These are phyloP conservation scores for Pangasianodon hypophthalmus DNA, from an alignment of 2,113 vertebrate species.

Conservation along the genomic window DNA sequence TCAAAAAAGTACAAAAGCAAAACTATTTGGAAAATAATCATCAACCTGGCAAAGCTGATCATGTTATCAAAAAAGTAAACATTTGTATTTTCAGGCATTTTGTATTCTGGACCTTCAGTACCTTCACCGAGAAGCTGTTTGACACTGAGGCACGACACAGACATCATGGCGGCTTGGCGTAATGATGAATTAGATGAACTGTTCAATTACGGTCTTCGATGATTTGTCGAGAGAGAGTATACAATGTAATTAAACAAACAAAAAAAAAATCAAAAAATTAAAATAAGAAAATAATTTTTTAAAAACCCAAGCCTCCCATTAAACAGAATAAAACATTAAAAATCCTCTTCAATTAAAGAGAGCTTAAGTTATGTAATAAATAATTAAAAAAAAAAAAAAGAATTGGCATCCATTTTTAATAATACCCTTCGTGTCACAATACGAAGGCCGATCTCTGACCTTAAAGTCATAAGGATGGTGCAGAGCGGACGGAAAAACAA, in stretches of 20 bases:
- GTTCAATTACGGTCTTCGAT: neutral
- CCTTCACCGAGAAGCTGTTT: constrained; percentile 6
- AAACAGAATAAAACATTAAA: constrained; percentile 39
- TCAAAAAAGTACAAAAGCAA: constrained; percentile 30
- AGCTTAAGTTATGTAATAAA: constrained; percentile 69
- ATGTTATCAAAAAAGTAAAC: constrained; percentile 31
- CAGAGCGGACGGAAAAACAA: constrained; percentile 34
- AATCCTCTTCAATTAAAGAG: constrained; percentile 21
- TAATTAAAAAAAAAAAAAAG: constrained; percentile 58
- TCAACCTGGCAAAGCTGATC: constrained; percentile 21
- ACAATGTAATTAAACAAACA: neutral
- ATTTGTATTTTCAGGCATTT: constrained; percentile 6
- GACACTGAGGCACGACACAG: neutral
- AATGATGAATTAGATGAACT: neutral
- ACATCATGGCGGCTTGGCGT: neutral
- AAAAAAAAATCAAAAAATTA: neutral
- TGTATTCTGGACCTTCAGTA: neutral
- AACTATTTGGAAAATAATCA: constrained; percentile 8
- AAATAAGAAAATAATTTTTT: neutral
- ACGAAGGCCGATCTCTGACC: constrained; percentile 33
- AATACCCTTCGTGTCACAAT: constrained; percentile 45
- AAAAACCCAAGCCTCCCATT: constrained; percentile 49
- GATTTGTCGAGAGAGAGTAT: neutral
- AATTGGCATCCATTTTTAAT: constrained; percentile 37
- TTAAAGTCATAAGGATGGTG: constrained; percentile 13